A percentile compares a stretch with the other conserved stretches of the same genome.
phyloP scores from a whole-genome alignment of 2,113 vertebrate species.

The Dissostichus mawsoni region DNA sequence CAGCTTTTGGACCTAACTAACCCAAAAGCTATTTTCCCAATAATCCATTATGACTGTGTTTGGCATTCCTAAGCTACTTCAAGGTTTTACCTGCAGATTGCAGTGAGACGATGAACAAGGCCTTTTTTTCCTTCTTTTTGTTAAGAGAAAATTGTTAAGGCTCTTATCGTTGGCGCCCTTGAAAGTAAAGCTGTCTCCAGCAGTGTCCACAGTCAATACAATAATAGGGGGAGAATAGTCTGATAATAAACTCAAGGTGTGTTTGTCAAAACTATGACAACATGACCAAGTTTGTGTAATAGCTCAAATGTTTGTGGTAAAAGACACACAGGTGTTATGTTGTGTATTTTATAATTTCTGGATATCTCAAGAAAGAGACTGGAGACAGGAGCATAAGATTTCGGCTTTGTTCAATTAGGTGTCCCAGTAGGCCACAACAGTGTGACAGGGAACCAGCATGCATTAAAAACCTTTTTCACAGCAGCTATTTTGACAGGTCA shows the following conservation, averaged over 20 bases:
- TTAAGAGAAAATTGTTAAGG: not conserved
- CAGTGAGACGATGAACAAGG: not conserved
- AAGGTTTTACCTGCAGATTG: not conserved
- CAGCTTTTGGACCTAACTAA: constrained; percentile 7
- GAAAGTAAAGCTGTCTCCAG: not conserved
- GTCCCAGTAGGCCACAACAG: no score
- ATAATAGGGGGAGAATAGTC: not conserved
- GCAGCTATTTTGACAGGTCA: not conserved
- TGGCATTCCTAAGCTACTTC: constrained; percentile 27
- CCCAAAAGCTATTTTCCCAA: not conserved
- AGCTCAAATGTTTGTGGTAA: no score
- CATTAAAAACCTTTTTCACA: not conserved
- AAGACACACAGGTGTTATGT: no score
- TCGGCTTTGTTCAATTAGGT: no score
- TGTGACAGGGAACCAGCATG: no score
- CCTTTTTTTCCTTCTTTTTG: not conserved
- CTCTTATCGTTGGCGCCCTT: not conserved
- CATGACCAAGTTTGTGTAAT: not conserved
- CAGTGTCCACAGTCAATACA: not conserved
- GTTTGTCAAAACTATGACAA: not conserved
- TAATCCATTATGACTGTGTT: constrained; percentile 1
- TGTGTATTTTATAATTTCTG: no score
- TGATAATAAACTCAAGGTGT: not conserved
- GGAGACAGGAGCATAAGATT: no score
- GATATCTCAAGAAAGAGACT: no score